Evolutionary conservation across 2,113 vertebrate species (phyloP).

Genomic region (Tretioscincus oriximinensis): DNA sequence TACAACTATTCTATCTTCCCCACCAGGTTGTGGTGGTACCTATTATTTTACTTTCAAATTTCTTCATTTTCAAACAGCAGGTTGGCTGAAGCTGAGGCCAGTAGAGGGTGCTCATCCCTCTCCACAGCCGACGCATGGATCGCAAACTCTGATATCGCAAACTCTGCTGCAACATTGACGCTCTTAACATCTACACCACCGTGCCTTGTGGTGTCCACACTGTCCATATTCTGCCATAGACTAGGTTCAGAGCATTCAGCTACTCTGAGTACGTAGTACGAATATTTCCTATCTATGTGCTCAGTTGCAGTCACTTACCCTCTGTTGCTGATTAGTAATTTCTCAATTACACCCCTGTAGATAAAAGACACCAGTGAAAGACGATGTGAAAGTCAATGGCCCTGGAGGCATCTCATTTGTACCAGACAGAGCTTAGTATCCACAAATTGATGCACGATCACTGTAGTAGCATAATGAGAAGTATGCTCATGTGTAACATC

Average conservation of each 20-base stretch:
- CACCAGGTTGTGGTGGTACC: no score
- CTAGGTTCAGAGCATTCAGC: not conserved
- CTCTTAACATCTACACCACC: no score
- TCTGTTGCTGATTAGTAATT: not conserved
- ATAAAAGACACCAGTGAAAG: not conserved
- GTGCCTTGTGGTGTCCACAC: no score
- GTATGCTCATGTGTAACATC: not conserved
- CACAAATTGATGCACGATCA: not conserved
- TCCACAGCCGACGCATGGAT: no score
- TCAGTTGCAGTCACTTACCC: not conserved
- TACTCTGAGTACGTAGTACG: not conserved
- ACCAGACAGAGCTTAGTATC: not conserved
- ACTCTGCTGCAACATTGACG: no score
- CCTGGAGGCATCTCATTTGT: not conserved
- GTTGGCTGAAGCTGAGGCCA: no score
- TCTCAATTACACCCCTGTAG: not conserved
- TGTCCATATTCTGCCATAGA: no score
- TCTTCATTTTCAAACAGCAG: no score
- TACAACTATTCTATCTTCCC: no score
- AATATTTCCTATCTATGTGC: not conserved
- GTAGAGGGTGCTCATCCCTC: no score
- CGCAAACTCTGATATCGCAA: no score
- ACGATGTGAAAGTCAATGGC: constrained; percentile 4
- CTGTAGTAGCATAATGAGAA: not conserved
- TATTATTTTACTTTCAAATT: no score